Conservation (phyloP, 2,113 vertebrate genomes). For the Phodopus roborovskii region DNA sequence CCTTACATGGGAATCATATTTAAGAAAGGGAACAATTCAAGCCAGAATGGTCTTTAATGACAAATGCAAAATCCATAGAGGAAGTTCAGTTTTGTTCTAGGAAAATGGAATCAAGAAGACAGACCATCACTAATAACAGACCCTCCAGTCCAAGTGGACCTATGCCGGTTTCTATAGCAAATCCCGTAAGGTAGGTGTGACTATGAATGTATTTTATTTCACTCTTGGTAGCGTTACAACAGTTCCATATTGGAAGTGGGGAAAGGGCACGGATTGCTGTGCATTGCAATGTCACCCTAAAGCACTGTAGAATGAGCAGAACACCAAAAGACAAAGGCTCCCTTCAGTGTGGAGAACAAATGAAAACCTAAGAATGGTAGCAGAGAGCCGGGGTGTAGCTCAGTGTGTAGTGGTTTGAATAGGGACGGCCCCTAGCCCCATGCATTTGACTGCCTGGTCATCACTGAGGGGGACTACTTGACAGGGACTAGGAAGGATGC, state of each 20-base stretch:
- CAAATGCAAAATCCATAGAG: slow-evolving; percentile 22
- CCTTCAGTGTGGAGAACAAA: background rate
- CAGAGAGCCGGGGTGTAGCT: background rate
- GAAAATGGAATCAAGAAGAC: background rate
- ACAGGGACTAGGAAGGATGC: background rate
- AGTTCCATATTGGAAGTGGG: background rate
- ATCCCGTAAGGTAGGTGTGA: background rate
- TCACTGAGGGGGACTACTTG: background rate
- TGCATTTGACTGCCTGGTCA: background rate
- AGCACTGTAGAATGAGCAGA: background rate
- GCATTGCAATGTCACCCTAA: background rate
- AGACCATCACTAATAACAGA: background rate
- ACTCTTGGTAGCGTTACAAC: background rate
- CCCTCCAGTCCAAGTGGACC: background rate
- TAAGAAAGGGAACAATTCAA: slow-evolving; percentile 8
- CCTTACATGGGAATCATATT: background rate
- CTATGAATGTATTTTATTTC: background rate
- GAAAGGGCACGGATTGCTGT: background rate
- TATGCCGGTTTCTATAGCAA: background rate
- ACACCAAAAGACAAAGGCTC: background rate
- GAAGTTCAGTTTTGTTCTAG: slow-evolving; percentile 5
- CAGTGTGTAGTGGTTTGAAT: background rate
- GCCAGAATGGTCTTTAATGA: slow-evolving; percentile 4
- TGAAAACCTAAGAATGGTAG: background rate
- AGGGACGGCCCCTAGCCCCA: background rate